Evolutionary conservation across 2,888 invertebrate species (phyloP).

Genomic region (Rhogogaster chlorosoma): DNA sequence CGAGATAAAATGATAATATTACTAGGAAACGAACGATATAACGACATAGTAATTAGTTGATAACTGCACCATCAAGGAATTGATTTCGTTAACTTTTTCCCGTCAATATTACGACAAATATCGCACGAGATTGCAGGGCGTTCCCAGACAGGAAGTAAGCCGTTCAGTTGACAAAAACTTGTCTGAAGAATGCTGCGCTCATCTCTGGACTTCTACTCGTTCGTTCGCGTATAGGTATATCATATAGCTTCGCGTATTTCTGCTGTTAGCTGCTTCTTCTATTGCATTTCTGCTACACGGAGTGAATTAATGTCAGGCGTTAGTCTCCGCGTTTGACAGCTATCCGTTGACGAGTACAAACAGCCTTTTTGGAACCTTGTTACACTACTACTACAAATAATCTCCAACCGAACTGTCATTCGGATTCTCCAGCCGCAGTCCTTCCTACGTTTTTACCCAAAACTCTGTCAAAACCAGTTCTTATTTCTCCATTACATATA

Average conservation of each 20-base stretch:
- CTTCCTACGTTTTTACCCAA: background rate
- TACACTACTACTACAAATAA: conserved; percentile 3
- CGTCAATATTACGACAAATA: conserved; percentile 29
- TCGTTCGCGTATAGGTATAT: conserved; percentile 29
- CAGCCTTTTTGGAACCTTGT: conserved; percentile 27
- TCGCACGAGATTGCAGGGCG: conserved; percentile 49
- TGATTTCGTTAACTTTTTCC: conserved; percentile 32
- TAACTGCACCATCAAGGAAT: conserved; percentile 16
- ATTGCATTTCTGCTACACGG: conserved; percentile 24
- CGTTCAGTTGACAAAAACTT: conserved; percentile 44
- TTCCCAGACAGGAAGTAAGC: conserved; percentile 67
- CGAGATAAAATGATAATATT: conserved; percentile 5
- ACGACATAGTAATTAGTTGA: conserved; percentile 40
- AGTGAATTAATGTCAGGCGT: conserved; percentile 38
- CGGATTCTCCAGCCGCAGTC: background rate
- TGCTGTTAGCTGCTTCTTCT: conserved; percentile 23
- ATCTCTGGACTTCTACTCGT: conserved; percentile 37
- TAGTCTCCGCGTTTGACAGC: conserved; percentile 25
- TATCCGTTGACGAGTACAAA: conserved; percentile 21
- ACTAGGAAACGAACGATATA: conserved; percentile 10
- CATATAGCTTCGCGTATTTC: conserved; percentile 21
- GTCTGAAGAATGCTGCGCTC: conserved; percentile 50
- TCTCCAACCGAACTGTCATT: background rate
- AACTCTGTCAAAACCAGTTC: conserved; percentile 31
- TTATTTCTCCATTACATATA: conserved; percentile 24